Percentiles rank a stretch among this genome's conserved stretches.
Evolutionary conservation across 30 jellyfish, hydroid and myxozoan genomes (phyloP).

Genomic region (Aurelia coerulea): DNA sequence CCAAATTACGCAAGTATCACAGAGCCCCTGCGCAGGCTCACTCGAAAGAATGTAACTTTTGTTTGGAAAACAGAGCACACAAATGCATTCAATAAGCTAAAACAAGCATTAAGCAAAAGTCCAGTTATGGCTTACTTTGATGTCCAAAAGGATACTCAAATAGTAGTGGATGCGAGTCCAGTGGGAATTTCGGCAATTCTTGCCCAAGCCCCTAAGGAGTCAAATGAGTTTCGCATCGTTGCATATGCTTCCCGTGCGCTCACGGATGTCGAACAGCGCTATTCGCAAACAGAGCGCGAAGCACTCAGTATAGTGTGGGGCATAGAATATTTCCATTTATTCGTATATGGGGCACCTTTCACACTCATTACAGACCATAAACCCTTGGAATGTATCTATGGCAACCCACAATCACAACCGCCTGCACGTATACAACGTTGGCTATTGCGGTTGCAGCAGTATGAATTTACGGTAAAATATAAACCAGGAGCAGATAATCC

Average conservation of each 20-base stretch:
- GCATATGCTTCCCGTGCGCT: too few relatives aligned
- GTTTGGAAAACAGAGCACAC: neutral
- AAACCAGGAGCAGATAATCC: too few relatives aligned
- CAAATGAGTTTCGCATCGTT: neutral
- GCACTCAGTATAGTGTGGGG: neutral
- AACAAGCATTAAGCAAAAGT: neutral
- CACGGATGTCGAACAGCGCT: too few relatives aligned
- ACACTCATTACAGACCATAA: constrained; percentile 14
- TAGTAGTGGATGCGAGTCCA: neutral
- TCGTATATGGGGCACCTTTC: too few relatives aligned
- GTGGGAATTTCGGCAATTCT: constrained; percentile 42
- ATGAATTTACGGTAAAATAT: too few relatives aligned
- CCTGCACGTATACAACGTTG: constrained; percentile 25
- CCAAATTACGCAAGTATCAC: constrained; percentile 18
- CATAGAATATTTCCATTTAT: constrained; percentile 6
- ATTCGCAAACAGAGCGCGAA: too few relatives aligned
- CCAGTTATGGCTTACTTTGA: constrained; percentile 23
- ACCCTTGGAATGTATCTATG: neutral
- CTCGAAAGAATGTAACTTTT: neutral
- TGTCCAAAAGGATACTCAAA: constrained; percentile 25
- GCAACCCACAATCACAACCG: constrained; percentile 15
- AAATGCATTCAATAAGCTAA: constrained; percentile 14
- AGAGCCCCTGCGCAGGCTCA: constrained; percentile 5
- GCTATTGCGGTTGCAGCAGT: too few relatives aligned
- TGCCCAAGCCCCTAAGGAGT: constrained; percentile 3